phyloP scores from a whole-genome alignment of 2,797 vertebrate species.

The Rhinichthys osculus region DNA sequence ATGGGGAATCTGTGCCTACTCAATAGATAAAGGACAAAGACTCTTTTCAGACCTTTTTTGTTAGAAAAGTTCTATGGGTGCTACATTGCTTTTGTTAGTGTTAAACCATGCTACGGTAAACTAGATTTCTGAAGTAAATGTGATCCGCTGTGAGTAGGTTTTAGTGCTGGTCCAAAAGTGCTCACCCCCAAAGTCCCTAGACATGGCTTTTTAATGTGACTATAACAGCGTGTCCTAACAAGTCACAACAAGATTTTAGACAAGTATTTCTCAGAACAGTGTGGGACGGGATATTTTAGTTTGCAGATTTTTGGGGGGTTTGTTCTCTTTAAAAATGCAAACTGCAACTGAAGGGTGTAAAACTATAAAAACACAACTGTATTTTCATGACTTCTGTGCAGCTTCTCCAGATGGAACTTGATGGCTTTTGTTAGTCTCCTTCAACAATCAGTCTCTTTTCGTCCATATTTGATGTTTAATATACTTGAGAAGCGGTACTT shows the following conservation, averaged over 20 bases:
- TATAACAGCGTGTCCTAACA: not conserved
- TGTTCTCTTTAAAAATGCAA: not conserved
- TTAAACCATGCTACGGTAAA: not conserved
- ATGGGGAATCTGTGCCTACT: slow-evolving; percentile 27
- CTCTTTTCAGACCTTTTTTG: slow-evolving; percentile 17
- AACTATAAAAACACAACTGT: not conserved
- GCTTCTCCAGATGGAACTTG: not conserved
- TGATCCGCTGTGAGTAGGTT: not conserved
- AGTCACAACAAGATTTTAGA: not conserved
- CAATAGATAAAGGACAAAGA: slow-evolving; percentile 13
- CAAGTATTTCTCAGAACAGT: not conserved
- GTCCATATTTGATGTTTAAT: not conserved
- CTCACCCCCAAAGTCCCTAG: not conserved
- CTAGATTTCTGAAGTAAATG: slow-evolving; percentile 4
- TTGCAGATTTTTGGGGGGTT: not conserved
- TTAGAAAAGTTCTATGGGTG: not conserved
- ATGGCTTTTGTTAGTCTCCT: not conserved
- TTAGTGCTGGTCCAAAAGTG: not conserved
- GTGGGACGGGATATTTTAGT: not conserved
- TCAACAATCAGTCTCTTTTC: not conserved
- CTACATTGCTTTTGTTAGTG: not conserved
- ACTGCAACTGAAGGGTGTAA: not conserved
- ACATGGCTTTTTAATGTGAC: not conserved
- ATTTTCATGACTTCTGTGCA: not conserved
- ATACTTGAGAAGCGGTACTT: not conserved